Conservation (phyloP, 2,888 invertebrate species). For the Pogonocherus hispidulus region DNA sequence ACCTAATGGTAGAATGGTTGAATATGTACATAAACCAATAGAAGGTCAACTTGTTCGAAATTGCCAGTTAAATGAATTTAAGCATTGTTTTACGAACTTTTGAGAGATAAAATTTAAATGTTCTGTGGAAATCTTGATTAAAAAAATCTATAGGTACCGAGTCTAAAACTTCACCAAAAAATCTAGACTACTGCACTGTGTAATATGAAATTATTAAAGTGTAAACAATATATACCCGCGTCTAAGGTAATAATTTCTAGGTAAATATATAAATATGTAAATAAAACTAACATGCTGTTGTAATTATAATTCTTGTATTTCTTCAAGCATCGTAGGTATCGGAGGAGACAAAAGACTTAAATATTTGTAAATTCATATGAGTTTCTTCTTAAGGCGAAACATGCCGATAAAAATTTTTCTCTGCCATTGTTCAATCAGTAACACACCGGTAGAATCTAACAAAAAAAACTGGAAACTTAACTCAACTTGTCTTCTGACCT, state of each 20-base stretch:
- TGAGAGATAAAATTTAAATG: no score
- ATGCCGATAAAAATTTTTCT: slow-evolving; percentile 14
- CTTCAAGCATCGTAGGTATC: not conserved
- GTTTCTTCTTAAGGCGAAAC: not conserved
- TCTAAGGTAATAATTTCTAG: slow-evolving; percentile 9
- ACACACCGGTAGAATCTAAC: slow-evolving; percentile 24
- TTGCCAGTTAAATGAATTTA: no score
- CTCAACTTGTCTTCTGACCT: slow-evolving; percentile 18
- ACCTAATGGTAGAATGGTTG: no score
- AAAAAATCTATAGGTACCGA: no score
- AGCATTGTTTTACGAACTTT: no score
- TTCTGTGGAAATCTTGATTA: no score
- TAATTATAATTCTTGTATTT: not conserved
- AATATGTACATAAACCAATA: no score
- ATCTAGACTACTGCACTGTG: no score
- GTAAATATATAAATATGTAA: slow-evolving; percentile 18
- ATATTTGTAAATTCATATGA: slow-evolving; percentile 4
- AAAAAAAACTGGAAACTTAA: slow-evolving; percentile 21
- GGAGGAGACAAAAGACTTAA: not conserved
- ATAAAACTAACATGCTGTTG: slow-evolving; percentile 11
- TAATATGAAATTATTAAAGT: no score
- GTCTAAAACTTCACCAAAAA: no score
- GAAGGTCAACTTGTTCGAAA: no score
- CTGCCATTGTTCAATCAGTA: slow-evolving; percentile 25
- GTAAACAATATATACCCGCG: no score